phyloP scores from a whole-genome alignment of 2,888 invertebrate species.

The Watsonalla cultraria region DNA sequence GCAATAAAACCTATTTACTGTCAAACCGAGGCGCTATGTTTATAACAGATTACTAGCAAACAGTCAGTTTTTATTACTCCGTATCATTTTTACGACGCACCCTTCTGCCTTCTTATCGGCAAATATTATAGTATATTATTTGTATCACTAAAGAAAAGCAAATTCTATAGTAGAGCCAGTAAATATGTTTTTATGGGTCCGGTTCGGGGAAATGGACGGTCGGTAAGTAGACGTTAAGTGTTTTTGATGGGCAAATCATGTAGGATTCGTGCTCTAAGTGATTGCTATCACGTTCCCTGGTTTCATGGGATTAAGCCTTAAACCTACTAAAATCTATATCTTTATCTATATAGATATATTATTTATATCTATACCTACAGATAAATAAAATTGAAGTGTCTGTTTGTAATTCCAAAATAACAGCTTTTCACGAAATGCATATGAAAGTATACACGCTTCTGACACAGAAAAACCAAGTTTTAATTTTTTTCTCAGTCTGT shows the following conservation, averaged over 20 bases:
- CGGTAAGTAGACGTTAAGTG: slow-evolving; percentile 11
- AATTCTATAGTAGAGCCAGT: slow-evolving; percentile 38
- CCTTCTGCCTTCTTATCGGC: slow-evolving; percentile 33
- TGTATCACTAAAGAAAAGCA: slow-evolving; percentile 28
- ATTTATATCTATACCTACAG: too few relatives aligned
- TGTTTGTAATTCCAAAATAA: too few relatives aligned
- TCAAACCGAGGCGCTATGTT: not conserved
- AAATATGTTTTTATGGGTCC: slow-evolving; percentile 52
- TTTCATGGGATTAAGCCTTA: not conserved
- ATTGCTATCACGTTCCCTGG: not conserved
- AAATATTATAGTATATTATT: slow-evolving; percentile 31
- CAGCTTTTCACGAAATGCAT: too few relatives aligned
- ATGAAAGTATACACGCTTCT: too few relatives aligned
- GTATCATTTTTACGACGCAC: slow-evolving; percentile 45
- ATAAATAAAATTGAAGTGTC: too few relatives aligned
- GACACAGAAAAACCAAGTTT: too few relatives aligned
- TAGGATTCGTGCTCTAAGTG: not conserved
- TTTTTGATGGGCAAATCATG: slow-evolving; percentile 6
- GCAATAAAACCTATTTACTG: not conserved
- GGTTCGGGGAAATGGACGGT: slow-evolving; percentile 21
- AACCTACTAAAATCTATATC: too few relatives aligned
- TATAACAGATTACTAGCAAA: not conserved
- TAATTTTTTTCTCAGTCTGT: too few relatives aligned
- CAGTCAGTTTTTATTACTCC: slow-evolving; percentile 35
- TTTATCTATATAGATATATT: too few relatives aligned